Conservation (phyloP, 2,888 invertebrate species). For the Branchinecta sandiegonensis region DNA sequence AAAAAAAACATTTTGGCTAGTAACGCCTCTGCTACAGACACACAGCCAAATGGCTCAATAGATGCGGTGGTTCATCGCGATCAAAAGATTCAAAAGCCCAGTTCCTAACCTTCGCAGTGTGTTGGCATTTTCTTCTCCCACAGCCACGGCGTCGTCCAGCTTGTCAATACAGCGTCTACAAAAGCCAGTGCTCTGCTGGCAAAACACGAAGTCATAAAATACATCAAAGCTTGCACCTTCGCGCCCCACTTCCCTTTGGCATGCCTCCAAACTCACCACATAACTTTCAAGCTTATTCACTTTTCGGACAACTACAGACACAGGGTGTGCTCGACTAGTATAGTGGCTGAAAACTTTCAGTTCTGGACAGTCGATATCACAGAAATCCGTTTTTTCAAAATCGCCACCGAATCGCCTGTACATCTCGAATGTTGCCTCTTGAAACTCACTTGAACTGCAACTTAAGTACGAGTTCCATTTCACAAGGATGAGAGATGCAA, state of each 20-base stretch:
- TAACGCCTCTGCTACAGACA: no score
- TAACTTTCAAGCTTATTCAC: not conserved
- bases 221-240: not conserved
- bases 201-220: not conserved
- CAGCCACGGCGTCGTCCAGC: not conserved
- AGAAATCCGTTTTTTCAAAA: not conserved
- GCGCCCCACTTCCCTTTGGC: not conserved
- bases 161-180: not conserved
- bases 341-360: not conserved
- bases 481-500: not conserved
- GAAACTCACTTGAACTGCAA: not conserved
- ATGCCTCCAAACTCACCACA: not conserved
- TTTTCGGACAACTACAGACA: not conserved
- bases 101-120: no score
- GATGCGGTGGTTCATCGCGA: no score
- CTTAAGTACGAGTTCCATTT: not conserved
- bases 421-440: not conserved
- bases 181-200: not conserved
- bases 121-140: no score
- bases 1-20: no score
- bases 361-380: not conserved
- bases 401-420: not conserved
- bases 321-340: not conserved
- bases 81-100: no score
- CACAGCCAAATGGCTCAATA: no score